Evolutionary conservation across 2,113 vertebrate genomes (phyloP).

Genomic region (Narcine bancroftii): DNA sequence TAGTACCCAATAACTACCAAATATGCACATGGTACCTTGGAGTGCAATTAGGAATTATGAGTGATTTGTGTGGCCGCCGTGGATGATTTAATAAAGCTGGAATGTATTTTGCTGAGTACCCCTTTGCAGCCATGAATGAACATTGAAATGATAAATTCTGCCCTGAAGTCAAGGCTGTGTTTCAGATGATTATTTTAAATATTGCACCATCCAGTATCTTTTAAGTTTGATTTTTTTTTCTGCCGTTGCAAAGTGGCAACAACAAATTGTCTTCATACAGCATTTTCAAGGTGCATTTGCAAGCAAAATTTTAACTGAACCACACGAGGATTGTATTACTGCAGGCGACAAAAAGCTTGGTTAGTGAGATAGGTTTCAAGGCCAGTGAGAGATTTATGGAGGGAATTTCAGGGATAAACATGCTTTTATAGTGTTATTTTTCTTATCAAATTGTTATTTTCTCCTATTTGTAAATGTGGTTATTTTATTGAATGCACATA

Average conservation of each 20-base stretch:
- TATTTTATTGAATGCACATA: too few species aligned
- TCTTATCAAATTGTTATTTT: neutral
- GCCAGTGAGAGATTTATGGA: too few species aligned
- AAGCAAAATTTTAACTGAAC: too few species aligned
- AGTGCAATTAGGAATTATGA: neutral
- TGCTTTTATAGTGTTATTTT: too few species aligned
- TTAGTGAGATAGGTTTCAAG: too few species aligned
- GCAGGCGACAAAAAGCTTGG: too few species aligned
- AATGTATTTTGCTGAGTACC: neutral
- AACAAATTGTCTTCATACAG: too few species aligned
- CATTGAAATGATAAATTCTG: neutral
- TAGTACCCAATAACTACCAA: neutral
- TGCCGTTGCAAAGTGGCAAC: neutral
- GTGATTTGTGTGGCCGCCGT: neutral
- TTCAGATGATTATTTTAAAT: neutral
- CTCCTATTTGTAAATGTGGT: neutral
- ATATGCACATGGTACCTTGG: neutral
- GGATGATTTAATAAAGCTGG: neutral
- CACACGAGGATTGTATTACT: too few species aligned
- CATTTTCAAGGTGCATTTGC: too few species aligned
- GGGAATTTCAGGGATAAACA: too few species aligned
- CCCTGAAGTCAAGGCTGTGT: neutral
- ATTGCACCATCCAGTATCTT: neutral
- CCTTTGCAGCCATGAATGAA: neutral
- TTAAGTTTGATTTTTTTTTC: neutral